Evolutionary conservation across 2,888 invertebrate genomes (phyloP).

Genomic region (Eilema sororculum): DNA sequence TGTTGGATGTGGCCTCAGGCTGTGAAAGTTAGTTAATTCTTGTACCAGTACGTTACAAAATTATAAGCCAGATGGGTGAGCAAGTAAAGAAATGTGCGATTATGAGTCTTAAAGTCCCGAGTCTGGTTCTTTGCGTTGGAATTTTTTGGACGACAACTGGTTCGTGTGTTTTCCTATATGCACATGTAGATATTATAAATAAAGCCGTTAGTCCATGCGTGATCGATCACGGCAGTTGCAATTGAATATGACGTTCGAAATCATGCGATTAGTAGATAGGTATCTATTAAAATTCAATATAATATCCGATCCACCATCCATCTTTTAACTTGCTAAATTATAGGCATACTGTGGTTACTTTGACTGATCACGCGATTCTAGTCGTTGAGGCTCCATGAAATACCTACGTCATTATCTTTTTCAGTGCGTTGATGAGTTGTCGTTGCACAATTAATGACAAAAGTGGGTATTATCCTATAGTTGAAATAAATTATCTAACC

Average conservation of each 20-base stretch:
- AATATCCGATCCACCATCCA: background rate
- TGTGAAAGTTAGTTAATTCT: slow-evolving; percentile 56
- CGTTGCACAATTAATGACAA: too few species aligned
- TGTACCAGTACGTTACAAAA: slow-evolving; percentile 35
- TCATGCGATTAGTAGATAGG: background rate
- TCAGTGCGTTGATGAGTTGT: too few species aligned
- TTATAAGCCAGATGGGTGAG: slow-evolving; percentile 36
- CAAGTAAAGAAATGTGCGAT: background rate
- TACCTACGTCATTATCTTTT: too few species aligned
- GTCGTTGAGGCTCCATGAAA: too few species aligned
- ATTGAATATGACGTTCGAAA: background rate
- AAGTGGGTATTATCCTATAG: too few species aligned
- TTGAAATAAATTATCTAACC: too few species aligned
- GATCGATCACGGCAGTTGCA: background rate
- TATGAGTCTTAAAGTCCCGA: background rate
- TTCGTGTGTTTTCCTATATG: background rate
- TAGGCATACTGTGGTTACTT: too few species aligned
- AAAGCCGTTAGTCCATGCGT: background rate
- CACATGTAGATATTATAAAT: background rate
- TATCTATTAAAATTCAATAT: background rate
- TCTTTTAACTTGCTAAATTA: background rate
- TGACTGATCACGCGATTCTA: too few species aligned
- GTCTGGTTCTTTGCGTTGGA: background rate
- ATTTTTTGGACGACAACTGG: background rate
- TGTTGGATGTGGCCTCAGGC: slow-evolving; percentile 53